These are phyloP conservation scores for Brachionus paranguensis DNA, from an alignment of 1,140 invertebrate genomes.

Conservation along the genomic window DNA sequence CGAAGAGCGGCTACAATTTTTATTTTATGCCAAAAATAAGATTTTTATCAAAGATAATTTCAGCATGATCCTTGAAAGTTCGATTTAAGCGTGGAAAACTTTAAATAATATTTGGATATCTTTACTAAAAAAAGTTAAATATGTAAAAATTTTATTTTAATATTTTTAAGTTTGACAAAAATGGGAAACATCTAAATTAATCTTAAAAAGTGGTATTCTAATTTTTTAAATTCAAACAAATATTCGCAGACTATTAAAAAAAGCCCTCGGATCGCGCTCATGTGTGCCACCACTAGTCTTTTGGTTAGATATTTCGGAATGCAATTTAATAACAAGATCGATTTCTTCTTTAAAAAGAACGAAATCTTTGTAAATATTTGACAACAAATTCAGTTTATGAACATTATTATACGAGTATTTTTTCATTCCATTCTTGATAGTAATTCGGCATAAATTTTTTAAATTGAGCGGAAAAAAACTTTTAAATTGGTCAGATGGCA, in stretches of 20 bases:
- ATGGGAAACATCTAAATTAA: neutral
- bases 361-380: constrained; percentile 1
- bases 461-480: neutral
- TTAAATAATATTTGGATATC: too few relatives aligned
- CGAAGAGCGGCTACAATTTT: too few relatives aligned
- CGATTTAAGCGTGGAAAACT: too few relatives aligned
- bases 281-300: neutral
- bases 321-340: neutral
- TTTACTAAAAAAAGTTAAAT: too few relatives aligned
- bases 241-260: neutral
- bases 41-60: too few relatives aligned
- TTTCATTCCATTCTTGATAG: neutral
- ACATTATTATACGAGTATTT: neutral
- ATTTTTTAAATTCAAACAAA: neutral
- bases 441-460: neutral
- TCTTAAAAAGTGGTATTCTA: neutral
- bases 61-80: too few relatives aligned
- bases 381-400: neutral
- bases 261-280: neutral
- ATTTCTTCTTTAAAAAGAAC: constrained; percentile 16
- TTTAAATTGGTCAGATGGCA: neutral
- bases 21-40: too few relatives aligned
- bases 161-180: neutral
- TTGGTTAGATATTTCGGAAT: neutral
- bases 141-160: too few relatives aligned